These are phyloP conservation scores for Pyrocephalus nanus DNA, from an alignment of 2,797 vertebrate genomes.

Conservation along the genomic window DNA sequence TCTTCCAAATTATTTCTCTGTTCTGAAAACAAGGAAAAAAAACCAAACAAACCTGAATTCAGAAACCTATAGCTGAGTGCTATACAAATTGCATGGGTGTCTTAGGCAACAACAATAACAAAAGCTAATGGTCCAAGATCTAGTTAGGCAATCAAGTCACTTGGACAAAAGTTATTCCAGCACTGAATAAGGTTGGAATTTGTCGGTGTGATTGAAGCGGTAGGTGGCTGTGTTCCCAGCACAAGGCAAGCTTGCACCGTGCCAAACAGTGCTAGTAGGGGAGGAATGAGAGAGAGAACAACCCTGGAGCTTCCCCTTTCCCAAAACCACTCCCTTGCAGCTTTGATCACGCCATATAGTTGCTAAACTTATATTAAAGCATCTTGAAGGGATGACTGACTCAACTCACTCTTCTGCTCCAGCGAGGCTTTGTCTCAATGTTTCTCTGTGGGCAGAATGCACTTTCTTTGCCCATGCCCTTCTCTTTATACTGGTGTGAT, in stretches of 20 bases:
- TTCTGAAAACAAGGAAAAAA: neutral
- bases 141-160: neutral
- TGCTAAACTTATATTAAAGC: neutral
- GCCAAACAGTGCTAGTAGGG: neutral
- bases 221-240: neutral
- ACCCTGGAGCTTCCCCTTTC: neutral
- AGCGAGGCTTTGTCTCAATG: fast-evolving
- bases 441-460: neutral
- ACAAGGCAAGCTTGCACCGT: neutral
- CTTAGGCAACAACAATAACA: neutral
- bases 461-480: neutral
- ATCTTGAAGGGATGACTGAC: neutral
- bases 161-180: neutral
- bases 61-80: neutral
- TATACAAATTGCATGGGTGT: neutral
- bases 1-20: neutral
- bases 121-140: neutral
- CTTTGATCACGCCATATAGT: neutral
- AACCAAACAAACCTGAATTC: neutral
- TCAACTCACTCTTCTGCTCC: neutral
- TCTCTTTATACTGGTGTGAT: neutral
- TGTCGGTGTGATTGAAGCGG: neutral
- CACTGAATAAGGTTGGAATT: neutral
- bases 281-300: neutral
- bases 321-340: neutral